These are phyloP conservation scores for Epinotia demarniana DNA, from an alignment of 2,888 invertebrate genomes.

Conservation along the genomic window DNA sequence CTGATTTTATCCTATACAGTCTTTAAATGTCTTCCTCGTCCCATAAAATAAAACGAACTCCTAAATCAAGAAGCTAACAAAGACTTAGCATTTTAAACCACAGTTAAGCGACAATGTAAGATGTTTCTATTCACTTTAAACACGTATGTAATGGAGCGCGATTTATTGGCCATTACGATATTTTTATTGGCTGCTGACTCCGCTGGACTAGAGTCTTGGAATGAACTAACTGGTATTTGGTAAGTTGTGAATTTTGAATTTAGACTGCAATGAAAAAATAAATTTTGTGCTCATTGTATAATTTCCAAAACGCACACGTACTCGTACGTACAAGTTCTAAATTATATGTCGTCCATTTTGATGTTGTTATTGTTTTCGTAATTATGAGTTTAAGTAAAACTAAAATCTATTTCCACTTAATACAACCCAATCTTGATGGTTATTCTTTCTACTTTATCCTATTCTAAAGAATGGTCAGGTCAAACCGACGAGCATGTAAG, in stretches of 20 bases:
- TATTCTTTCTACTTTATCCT: no score
- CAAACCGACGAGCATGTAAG: no score
- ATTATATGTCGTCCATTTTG: background rate
- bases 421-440: no score
- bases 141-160: constrained; percentile 48
- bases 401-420: no score
- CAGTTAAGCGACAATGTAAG: constrained; percentile 50
- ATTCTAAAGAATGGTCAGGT: no score
- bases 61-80: constrained; percentile 44
- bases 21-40: constrained; percentile 6
- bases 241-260: constrained; percentile 17
- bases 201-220: constrained; percentile 26
- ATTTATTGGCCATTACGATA: constrained; percentile 51
- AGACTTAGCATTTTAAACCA: constrained; percentile 47
- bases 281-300: no score
- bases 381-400: no score
- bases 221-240: constrained; percentile 26
- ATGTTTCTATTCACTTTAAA: constrained; percentile 50
- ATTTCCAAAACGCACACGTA: background rate
- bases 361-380: no score
- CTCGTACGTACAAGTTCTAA: background rate
- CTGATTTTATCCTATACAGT: background rate
- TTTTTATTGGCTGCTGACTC: constrained; percentile 41
- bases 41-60: constrained; percentile 31
- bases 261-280: background rate